Evolutionary conservation across 2,797 vertebrate species (phyloP), one percentile per base, ranked within the genome.

Genomic region (Enteromius unitaeniatus): DNA sequence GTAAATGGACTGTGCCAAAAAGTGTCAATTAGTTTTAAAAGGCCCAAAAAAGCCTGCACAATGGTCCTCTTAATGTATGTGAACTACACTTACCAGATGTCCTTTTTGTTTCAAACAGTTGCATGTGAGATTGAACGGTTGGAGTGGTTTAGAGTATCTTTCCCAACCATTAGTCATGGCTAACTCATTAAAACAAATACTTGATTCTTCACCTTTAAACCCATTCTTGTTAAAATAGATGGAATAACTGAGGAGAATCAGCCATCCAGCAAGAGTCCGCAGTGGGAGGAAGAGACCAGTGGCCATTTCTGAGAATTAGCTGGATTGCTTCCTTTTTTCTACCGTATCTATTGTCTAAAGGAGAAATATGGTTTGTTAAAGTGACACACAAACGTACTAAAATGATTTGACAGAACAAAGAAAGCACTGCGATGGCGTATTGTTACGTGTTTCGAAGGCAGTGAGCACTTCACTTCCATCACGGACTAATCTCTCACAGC

Each of bases 21-120:
- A 89, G 84, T 89, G 88, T 89, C 87, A 89, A 88, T 90, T 90
- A 90, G 83, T 87, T 88, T 85, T 81, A 87, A 88, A 88, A 89
- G 79, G 84, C 83, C 84, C 47, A 47, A 87, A 84, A 65, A 88
- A 85, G 87, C 86, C 74, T 15, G 60, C 79, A 87, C 82, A 87
- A 87, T 86, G 85, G 87, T 83, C 74, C 86, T 84, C 85, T 87
- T 90, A 90, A 90, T 88, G 82, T 90, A 88, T 88, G 85, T 88
- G 87, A 87, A 86, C 88, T 87, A 88, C 89, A 87, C 86, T 87
- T 82, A 89, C 73, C 89, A 86, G 84, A 86, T 88, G 88, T 88
- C 84, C 87, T 87, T 84, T 89, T 89, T 88, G 85, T 88, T 90
- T 90, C 79, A 79, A 82, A 85, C 88, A 84, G 80, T 86, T 86